Percentiles rank a stretch among this genome's conserved stretches.
These are phyloP conservation scores for Lagodon rhomboides DNA, from an alignment of 2,797 vertebrate species.

Conservation along the genomic window DNA sequence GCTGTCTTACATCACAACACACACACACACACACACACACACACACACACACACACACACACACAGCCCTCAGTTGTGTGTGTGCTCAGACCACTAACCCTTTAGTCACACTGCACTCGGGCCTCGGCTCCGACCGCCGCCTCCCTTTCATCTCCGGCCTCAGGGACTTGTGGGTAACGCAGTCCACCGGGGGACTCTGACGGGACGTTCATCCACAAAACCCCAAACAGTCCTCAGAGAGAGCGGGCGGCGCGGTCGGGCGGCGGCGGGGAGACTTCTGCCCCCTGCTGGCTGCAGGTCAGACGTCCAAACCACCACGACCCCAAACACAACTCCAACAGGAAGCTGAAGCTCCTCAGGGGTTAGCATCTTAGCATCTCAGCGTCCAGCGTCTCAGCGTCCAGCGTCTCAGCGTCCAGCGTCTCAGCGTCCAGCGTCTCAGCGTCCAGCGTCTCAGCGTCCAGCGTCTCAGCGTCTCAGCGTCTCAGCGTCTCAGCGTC, in stretches of 20 bases:
- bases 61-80: conserved; percentile 36
- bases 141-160: conserved; percentile 59
- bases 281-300: conserved; percentile 47
- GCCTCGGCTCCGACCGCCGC: conserved; percentile 21
- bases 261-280: neutral
- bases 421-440: too few species aligned
- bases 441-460: too few species aligned
- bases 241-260: neutral
- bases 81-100: conserved; percentile 49
- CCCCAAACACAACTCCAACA: neutral
- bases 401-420: too few species aligned
- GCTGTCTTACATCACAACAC: conserved; percentile 35
- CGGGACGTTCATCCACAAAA: conserved; percentile 38
- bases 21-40: conserved; percentile 26
- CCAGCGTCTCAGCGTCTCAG: too few species aligned
- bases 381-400: too few species aligned
- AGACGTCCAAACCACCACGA: neutral
- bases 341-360: neutral
- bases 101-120: conserved; percentile 49
- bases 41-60: conserved; percentile 25
- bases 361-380: too few species aligned
- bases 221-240: conserved; percentile 21
- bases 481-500: too few species aligned
- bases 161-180: conserved; percentile 65
- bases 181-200: conserved; percentile 45